Conservation (phyloP, 2,113 vertebrate genomes). For the Gopherus flavomarginatus region DNA sequence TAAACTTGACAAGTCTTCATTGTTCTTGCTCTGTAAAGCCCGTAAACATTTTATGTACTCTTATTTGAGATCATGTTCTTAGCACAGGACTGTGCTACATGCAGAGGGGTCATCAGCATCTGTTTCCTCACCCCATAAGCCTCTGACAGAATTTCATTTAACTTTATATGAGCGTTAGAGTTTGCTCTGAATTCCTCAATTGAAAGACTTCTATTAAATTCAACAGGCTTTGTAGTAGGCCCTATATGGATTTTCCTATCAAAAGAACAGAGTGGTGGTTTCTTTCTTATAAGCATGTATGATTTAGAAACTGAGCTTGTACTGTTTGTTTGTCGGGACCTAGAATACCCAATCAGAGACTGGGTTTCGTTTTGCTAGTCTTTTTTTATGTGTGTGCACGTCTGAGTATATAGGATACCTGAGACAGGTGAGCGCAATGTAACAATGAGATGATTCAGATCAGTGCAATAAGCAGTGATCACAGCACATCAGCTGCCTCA, state of each 20-base stretch:
- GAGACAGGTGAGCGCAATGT: not conserved
- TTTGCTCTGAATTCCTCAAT: not conserved
- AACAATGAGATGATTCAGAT: not conserved
- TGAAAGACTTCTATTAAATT: not conserved
- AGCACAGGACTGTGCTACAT: not conserved
- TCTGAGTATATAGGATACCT: not conserved
- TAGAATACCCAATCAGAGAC: not conserved
- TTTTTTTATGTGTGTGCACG: too few species aligned
- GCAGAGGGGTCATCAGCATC: not conserved
- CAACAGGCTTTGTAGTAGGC: not conserved
- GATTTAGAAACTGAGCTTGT: not conserved
- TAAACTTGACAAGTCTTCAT: not conserved
- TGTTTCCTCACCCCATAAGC: not conserved
- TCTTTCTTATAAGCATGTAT: not conserved
- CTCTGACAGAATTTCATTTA: not conserved
- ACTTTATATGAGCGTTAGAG: not conserved
- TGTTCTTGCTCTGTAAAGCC: slow-evolving; percentile 1
- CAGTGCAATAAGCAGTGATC: not conserved
- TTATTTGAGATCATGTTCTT: not conserved
- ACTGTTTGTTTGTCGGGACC: not conserved
- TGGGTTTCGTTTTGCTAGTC: too few species aligned
- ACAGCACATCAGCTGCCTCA: too few species aligned
- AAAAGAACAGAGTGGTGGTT: not conserved
- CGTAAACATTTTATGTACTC: not conserved
- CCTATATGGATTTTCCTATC: not conserved